Evolutionary conservation across 2,797 vertebrate genomes (phyloP), one percentile per base, ranked within the genome.

Genomic region (Pteronotus mesoamericanus): DNA sequence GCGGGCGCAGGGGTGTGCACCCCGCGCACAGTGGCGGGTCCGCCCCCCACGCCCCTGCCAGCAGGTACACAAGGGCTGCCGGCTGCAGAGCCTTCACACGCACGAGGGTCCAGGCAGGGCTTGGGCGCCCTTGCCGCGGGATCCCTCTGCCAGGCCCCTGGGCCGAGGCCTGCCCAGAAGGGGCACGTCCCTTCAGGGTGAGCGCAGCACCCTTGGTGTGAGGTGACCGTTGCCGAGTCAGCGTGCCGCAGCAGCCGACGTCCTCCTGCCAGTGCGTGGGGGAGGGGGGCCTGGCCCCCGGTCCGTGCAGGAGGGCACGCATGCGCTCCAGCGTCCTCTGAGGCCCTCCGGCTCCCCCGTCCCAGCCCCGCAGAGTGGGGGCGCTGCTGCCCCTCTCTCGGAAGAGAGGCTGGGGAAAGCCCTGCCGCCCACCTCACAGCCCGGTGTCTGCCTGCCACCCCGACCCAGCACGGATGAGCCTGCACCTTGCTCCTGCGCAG

Each of bases 1-100:
- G 26, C 1, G 1, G 64, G 19, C 0, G 1, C 0, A 1, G 80
- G 11, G 8, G 6, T 5, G 15, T 9, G 5, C 1, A 1, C 26
- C 57, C 69, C 15, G 24, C 42, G n/a, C 37, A 5, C 5, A 16
- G n/a, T 0, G 7, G 68, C 11, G 26, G 32, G 10, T 9, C 34
- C 4, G 32, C 10, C 66, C 32, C 68, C 19, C 1, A 26, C 66
- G 57, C 9, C 55, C 83, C 82, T 2, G 64, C 46, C 48, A 42
- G 83, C 5, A 66, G 39, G 68, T 68, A 11, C 82, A 7, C 11
- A 1, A 3, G 46, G 11, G 8, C 59, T 1, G 1, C 34, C 0
- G 32, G 75, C 57, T 14, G 39, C 24, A 37, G 10, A 32, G 32
- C 4, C 4, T 8, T 2, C 18, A 2, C 21, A 3, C 42, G 6